These are phyloP conservation scores for Sebastes minor DNA, from an alignment of 2,797 vertebrate genomes.

Conservation along the genomic window DNA sequence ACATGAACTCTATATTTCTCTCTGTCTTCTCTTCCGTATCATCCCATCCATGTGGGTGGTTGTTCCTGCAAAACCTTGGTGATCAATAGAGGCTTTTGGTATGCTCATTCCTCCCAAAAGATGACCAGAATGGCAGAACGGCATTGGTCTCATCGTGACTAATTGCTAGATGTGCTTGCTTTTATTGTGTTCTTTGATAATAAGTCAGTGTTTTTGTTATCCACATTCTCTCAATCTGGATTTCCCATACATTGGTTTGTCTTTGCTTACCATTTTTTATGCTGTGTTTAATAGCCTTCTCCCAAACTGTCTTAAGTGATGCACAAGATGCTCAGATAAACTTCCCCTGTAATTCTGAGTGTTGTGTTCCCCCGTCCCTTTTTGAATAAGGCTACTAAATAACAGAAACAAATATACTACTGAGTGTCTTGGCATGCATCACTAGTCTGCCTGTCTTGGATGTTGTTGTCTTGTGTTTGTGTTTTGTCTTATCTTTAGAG, in stretches of 20 bases:
- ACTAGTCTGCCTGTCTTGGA: conserved; percentile 67
- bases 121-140: conserved; percentile 84
- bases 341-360: conserved; percentile 28
- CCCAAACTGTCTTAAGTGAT: conserved; percentile 77
- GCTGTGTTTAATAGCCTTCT: conserved; percentile 75
- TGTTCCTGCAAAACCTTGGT: conserved; percentile 91
- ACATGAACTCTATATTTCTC: conserved; percentile 79
- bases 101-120: conserved; percentile 85
- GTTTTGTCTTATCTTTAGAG: conserved; percentile 44
- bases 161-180: conserved; percentile 68
- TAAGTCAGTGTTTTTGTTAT: conserved; percentile 68
- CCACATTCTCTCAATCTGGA: conserved; percentile 87
- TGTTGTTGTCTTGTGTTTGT: conserved; percentile 72
- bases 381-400: conserved; percentile 47
- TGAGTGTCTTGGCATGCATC: conserved; percentile 76
- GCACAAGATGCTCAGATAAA: conserved; percentile 66
- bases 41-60: conserved; percentile 92
- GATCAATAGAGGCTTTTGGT: conserved; percentile 96
- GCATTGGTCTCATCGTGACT: conserved; percentile 53
- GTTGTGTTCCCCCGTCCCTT: conserved; percentile 22
- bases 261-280: conserved; percentile 79
- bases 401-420: conserved; percentile 28
- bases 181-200: conserved; percentile 70
- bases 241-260: conserved; percentile 81
- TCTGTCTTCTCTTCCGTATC: conserved; percentile 83